These are phyloP conservation scores for Aptenodytes forsteri DNA, from an alignment of 2,113 vertebrate species.

Conservation along the genomic window DNA sequence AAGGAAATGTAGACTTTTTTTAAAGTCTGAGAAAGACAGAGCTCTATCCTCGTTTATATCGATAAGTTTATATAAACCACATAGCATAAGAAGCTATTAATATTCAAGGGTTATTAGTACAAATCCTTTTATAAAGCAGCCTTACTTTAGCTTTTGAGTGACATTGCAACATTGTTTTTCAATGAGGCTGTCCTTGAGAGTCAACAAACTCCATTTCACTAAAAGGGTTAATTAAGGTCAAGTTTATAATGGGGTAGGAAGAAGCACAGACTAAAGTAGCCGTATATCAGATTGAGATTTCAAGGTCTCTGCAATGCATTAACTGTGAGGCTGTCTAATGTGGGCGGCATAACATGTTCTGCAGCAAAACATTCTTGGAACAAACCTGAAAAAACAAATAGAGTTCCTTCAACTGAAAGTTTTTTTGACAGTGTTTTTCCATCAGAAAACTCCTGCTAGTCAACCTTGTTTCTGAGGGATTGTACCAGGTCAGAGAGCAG, in stretches of 20 bases:
- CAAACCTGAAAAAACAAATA: neutral
- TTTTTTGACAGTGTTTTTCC: neutral
- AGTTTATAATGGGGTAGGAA: conserved; percentile 58
- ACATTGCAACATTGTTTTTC: conserved; percentile 60
- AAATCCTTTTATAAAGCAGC: conserved; percentile 65
- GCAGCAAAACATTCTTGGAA: neutral
- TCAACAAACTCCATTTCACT: conserved; percentile 65
- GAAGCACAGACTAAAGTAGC: conserved; percentile 33
- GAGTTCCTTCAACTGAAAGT: neutral
- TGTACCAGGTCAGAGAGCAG: neutral
- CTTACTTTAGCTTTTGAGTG: conserved; percentile 56
- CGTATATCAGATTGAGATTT: conserved; percentile 39
- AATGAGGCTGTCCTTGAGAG: conserved; percentile 61
- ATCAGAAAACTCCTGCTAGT: neutral
- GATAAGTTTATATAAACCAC: conserved; percentile 47
- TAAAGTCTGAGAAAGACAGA: neutral
- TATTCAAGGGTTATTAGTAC: conserved; percentile 61
- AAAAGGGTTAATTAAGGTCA: conserved; percentile 77
- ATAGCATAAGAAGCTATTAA: conserved; percentile 55
- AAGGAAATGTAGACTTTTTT: neutral
- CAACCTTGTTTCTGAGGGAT: neutral
- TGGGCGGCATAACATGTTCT: neutral
- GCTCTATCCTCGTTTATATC: conserved; percentile 13
- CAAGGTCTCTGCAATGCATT: conserved; percentile 25
- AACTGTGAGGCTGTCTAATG: neutral